These are phyloP conservation scores for Biston stratarius DNA, from an alignment of 2,888 invertebrate genomes.

Conservation along the genomic window DNA sequence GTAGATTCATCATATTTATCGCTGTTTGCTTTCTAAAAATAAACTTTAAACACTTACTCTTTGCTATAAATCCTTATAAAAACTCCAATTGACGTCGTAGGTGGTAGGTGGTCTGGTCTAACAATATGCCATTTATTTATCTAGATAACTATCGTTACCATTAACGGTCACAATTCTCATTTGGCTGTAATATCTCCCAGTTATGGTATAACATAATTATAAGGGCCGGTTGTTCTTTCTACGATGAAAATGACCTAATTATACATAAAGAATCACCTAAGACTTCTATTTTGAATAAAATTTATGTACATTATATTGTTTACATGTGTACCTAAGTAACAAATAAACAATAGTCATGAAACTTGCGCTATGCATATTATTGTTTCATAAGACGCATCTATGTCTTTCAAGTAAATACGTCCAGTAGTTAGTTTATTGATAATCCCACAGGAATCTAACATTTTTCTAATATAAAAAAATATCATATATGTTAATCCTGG, in stretches of 20 bases:
- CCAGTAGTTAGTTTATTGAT: too few species aligned
- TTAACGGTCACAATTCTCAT: conserved; percentile 24
- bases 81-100: conserved; percentile 4
- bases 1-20: neutral
- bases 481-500: too few species aligned
- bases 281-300: too few species aligned
- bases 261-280: too few species aligned
- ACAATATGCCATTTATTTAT: conserved; percentile 40
- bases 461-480: too few species aligned
- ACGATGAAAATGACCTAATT: conserved; percentile 5
- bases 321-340: too few species aligned
- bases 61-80: conserved; percentile 19
- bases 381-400: too few species aligned
- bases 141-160: conserved; percentile 32
- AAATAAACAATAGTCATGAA: too few species aligned
- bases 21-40: neutral
- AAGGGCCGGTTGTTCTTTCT: conserved; percentile 10
- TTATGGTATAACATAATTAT: conserved; percentile 8
- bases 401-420: too few species aligned
- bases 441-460: too few species aligned
- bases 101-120: conserved; percentile 27
- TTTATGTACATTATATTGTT: too few species aligned
- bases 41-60: conserved; percentile 7
- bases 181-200: conserved; percentile 17
- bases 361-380: too few species aligned